Evolutionary conservation across 2,113 vertebrate genomes (phyloP).

Genomic region (Labeo catla): DNA sequence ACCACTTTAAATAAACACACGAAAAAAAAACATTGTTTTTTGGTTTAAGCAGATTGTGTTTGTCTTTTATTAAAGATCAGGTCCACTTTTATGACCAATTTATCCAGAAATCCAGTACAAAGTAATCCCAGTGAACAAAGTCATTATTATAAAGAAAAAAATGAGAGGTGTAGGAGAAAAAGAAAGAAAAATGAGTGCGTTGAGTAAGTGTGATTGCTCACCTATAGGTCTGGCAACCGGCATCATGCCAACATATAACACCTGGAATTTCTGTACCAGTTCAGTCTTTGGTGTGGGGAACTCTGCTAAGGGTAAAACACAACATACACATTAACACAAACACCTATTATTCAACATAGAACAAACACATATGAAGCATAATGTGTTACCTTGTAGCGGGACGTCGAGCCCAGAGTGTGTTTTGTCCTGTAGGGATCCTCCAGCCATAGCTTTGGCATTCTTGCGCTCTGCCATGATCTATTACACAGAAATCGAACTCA

Average conservation of each 20-base stretch:
- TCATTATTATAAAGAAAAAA: too few species aligned
- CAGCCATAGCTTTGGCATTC: conserved; percentile 95
- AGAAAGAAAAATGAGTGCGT: conserved; percentile 7
- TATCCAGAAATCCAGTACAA: not conserved
- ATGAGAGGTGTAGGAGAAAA: not conserved
- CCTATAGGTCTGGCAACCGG: conserved; percentile 90
- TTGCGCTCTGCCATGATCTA: conserved; percentile 98
- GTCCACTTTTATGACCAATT: not conserved
- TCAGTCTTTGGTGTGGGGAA: conserved; percentile 99
- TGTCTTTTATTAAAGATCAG: not conserved
- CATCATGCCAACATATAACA: conserved; percentile 92
- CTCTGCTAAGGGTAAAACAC: conserved; percentile 80
- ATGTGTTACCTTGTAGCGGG: conserved; percentile 90
- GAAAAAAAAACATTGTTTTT: not conserved
- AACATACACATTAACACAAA: conserved; percentile 24
- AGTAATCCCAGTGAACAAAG: not conserved
- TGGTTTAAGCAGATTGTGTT: not conserved
- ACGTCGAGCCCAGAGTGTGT: conserved; percentile 86
- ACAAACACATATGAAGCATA: not conserved
- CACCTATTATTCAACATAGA: not conserved
- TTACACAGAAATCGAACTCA: conserved; percentile 33
- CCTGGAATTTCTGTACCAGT: conserved; percentile 96
- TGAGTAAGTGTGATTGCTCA: conserved; percentile 63
- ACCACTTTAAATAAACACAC: not conserved
- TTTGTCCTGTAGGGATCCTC: conserved; percentile 83